Evolutionary conservation across 2,888 invertebrate genomes (phyloP), one percentile per base, ranked within the genome.

Genomic region (Notodonta dromedarius): DNA sequence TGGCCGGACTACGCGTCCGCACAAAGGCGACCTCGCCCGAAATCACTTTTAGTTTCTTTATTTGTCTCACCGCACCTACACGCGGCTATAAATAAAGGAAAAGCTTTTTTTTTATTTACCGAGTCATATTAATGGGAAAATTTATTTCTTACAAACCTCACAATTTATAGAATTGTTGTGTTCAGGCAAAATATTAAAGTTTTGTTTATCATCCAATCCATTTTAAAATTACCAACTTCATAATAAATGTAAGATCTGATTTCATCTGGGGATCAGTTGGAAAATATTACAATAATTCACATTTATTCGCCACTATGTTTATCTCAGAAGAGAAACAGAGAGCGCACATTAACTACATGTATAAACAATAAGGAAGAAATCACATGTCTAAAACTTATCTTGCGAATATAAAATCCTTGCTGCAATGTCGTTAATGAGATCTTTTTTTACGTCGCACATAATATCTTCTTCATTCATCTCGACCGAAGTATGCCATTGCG

Each of bases 11-110:
- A 63, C 60, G 69, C 75, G 70, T 72, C 75, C 69, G 70, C 78
- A 86, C 85, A 87, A 87, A 85, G 82, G 70, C 81, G 85, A 83
- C 85, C 86, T 85, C 82, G 84, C 70, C 69, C 71, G 69, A 71
- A 78, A 83, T 82, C 79, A 77, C 77, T 82, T 86, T 86, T 78
- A 70, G 80, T 84, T 80, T 79, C 68, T 85, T 84, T 85, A 82
- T 82, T 81, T 80, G 75, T 80, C 72, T 73, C 73, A 74, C 66
- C 69, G 82, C 81, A 77, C 85, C 84, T 83, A 85, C 84, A 77
- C 78, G 62, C 63, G 72, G 67, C 73, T 78, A 77, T 77, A 78
- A 74, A 83, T 80, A 78, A 79, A 77, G 61, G 66, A 71, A 72
- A 68, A 65, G 54, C 63, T 62, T 65, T 69, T 75, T n/a, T 76